Percentiles rank a stretch among this genome's conserved stretches.
phyloP scores from a whole-genome alignment of 2,888 invertebrate genomes.

The Trypoxylon attenuatum region DNA sequence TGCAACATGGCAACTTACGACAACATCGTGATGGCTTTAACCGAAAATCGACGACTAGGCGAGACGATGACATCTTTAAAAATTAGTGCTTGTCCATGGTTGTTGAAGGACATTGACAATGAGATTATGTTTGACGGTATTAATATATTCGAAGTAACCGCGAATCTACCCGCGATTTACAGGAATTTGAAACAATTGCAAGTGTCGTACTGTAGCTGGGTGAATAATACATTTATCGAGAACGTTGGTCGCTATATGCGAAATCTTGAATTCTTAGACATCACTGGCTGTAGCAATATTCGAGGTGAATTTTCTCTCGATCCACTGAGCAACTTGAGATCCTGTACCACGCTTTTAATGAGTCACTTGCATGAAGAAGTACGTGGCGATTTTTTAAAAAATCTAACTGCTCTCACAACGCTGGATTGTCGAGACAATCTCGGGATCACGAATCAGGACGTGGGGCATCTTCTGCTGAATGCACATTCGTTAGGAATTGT shows the following conservation, averaged over 20 bases:
- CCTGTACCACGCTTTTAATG: background rate
- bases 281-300: background rate
- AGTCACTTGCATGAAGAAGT: background rate
- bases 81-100: too few species aligned
- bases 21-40: too few species aligned
- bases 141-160: too few species aligned
- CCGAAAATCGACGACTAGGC: too few species aligned
- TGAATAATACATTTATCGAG: background rate
- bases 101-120: too few species aligned
- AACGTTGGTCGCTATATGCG: background rate
- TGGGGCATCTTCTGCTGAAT: background rate
- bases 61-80: too few species aligned
- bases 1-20: too few species aligned
- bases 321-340: background rate
- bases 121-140: too few species aligned
- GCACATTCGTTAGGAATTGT: background rate
- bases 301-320: background rate
- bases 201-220: background rate
- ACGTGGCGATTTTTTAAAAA: background rate
- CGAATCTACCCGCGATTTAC: background rate
- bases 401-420: background rate
- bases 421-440: background rate
- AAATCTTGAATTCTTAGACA: background rate
- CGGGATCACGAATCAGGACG: background rate
- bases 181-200: background rate